Percentiles rank a stretch among this genome's conserved stretches.
Evolutionary conservation across 2,888 invertebrate genomes (phyloP).

Genomic region (Dicycla oo): DNA sequence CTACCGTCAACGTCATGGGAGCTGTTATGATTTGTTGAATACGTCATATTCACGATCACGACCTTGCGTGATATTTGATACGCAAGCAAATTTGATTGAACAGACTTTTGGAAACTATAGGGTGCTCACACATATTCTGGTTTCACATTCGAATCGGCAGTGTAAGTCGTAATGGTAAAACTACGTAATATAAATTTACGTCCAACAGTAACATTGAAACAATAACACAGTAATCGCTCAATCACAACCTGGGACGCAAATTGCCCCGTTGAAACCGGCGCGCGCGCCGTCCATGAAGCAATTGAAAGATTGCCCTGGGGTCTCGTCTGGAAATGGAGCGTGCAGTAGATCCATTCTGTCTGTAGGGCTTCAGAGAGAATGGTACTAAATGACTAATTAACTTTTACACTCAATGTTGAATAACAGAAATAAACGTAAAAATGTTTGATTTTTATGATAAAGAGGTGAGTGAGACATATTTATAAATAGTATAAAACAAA

Average conservation of each 20-base stretch:
- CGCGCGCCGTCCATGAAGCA: conserved; percentile 62
- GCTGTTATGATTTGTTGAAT: neutral
- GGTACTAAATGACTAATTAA: neutral
- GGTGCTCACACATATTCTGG: too few relatives aligned
- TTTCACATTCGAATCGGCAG: too few relatives aligned
- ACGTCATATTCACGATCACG: neutral
- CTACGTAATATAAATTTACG: conserved; percentile 8
- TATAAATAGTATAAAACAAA: neutral
- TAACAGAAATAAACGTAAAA: neutral
- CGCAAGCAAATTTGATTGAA: neutral
- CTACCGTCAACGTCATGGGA: neutral
- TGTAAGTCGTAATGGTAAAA: neutral
- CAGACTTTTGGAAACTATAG: neutral
- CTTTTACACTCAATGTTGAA: neutral
- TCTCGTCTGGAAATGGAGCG: conserved; percentile 39
- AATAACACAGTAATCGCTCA: conserved; percentile 58
- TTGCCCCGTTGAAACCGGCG: conserved; percentile 56
- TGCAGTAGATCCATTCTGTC: conserved; percentile 29
- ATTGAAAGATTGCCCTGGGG: conserved; percentile 73
- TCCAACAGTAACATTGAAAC: conserved; percentile 43
- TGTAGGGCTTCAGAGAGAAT: neutral
- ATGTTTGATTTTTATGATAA: neutral
- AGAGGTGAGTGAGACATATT: neutral
- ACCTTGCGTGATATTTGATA: neutral
- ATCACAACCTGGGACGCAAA: conserved; percentile 59